Conservation (phyloP, 2,113 vertebrate species). For the Sapajus apella region DNA sequence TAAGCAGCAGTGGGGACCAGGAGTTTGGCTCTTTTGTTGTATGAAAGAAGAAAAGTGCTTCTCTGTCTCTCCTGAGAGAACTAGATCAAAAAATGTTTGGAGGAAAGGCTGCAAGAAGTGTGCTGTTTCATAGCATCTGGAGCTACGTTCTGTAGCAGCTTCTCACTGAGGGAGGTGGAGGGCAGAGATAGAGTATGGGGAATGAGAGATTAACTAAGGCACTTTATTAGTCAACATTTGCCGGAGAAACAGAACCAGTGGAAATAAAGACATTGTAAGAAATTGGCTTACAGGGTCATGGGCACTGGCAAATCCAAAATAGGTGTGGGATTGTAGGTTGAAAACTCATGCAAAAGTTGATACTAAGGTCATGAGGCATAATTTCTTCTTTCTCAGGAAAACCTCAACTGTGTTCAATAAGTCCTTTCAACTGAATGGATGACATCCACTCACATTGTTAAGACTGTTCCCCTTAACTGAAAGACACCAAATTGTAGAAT, state of each 20-base stretch:
- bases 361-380: not conserved
- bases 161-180: not conserved
- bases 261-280: not conserved
- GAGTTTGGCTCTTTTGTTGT: not conserved
- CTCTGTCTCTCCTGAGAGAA: not conserved
- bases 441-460: not conserved
- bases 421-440: not conserved
- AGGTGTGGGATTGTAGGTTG: not conserved
- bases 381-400: not conserved
- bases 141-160: not conserved
- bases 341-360: not conserved
- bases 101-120: not conserved
- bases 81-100: not conserved
- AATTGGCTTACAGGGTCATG: not conserved
- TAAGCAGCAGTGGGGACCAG: not conserved
- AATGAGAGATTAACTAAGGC: not conserved
- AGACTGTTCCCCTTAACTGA: not conserved
- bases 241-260: not conserved
- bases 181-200: not conserved
- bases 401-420: not conserved
- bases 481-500: not conserved
- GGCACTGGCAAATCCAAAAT: fast-evolving
- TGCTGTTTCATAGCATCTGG: not conserved
- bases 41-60: not conserved
- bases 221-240: fast-evolving